phyloP scores from a whole-genome alignment of 2,113 vertebrate species.

The Rhinoptilus africanus region DNA sequence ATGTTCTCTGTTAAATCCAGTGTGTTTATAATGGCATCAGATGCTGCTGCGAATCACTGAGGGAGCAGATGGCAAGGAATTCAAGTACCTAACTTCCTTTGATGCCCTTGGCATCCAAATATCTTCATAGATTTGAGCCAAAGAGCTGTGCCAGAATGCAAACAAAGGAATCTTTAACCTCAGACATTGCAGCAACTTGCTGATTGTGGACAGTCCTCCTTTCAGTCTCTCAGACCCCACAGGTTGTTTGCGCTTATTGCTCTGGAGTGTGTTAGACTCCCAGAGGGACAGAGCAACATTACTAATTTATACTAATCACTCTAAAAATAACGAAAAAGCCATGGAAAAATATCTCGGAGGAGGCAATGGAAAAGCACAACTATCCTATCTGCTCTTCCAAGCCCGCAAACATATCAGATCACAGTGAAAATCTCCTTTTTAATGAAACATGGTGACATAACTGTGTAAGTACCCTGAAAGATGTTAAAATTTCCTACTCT shows the following conservation, averaged over 20 bases:
- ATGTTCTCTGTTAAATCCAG: not conserved
- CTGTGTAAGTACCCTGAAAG: not conserved
- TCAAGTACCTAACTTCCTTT: not conserved
- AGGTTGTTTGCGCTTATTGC: not conserved
- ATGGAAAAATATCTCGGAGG: not conserved
- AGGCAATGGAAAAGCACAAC: not conserved
- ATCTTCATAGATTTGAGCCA: not conserved
- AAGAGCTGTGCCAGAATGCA: not conserved
- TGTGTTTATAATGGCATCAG: not conserved
- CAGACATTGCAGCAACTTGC: not conserved
- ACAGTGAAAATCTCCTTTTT: not conserved
- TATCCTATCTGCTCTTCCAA: not conserved
- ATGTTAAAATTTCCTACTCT: not conserved
- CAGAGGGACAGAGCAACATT: not conserved
- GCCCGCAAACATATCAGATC: not conserved
- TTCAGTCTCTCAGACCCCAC: constrained; percentile 21
- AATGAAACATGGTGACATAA: not conserved
- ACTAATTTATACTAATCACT: constrained; percentile 23
- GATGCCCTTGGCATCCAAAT: not conserved
- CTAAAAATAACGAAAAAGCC: not conserved
- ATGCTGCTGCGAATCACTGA: not conserved
- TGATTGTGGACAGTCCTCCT: not conserved
- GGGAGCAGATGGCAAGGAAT: constrained; percentile 29
- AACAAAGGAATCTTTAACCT: constrained; percentile 15
- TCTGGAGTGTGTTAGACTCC: not conserved